Evolutionary conservation across 2,113 vertebrate species (phyloP).

Genomic region (Gadus macrocephalus): DNA sequence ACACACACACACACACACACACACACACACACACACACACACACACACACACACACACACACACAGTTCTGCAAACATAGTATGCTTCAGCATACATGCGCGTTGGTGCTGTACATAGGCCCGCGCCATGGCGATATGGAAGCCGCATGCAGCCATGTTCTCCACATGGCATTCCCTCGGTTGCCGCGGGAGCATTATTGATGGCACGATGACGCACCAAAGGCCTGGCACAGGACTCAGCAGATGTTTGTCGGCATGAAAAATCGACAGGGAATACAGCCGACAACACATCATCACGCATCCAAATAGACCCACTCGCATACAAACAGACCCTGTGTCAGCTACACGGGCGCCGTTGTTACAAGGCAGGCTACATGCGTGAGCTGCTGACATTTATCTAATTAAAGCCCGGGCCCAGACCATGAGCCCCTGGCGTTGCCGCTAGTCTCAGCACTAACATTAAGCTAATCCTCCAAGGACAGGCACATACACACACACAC

Average conservation of each 20-base stretch:
- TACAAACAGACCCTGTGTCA: not conserved
- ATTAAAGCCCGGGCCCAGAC: constrained; percentile 34
- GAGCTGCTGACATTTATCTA: constrained; percentile 53
- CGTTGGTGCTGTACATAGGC: not conserved
- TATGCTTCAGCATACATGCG: constrained; percentile 2
- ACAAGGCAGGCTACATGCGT: constrained; percentile 10
- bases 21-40: too few relatives aligned
- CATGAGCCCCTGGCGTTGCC: constrained; percentile 19
- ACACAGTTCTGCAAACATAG: constrained; percentile 9
- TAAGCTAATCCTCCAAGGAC: constrained; percentile 37
- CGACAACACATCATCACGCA: too few relatives aligned
- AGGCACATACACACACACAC: not conserved
- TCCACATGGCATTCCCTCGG: constrained; percentile 2
- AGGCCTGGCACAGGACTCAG: not conserved
- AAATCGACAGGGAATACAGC: too few relatives aligned
- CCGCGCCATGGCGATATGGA: too few relatives aligned
- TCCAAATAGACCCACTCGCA: too few relatives aligned
- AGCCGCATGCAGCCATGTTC: not conserved
- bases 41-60: too few relatives aligned
- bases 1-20: too few relatives aligned
- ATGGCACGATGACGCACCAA: not conserved
- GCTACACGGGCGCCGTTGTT: not conserved
- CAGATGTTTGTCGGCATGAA: not conserved
- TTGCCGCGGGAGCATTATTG: constrained; percentile 31
- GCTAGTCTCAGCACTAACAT: constrained; percentile 32